Evolutionary conservation across 2,113 vertebrate species (phyloP).

Genomic region (Origma solitaria): DNA sequence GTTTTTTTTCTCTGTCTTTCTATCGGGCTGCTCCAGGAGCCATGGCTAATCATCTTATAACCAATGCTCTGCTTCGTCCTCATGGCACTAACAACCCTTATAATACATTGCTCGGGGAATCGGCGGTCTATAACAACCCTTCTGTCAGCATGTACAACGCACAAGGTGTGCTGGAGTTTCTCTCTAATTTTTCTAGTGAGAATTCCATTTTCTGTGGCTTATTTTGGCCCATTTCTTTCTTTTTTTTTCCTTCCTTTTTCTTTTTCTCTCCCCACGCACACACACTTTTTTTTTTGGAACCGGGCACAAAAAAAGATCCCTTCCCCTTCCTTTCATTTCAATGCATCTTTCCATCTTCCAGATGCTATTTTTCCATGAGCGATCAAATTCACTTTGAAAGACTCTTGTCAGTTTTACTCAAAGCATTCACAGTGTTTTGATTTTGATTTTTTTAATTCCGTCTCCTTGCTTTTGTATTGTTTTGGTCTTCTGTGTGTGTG

Average conservation of each 20-base stretch:
- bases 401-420: conserved; percentile 21
- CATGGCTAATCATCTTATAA: conserved; percentile 99
- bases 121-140: conserved; percentile 99
- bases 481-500: conserved; percentile 36
- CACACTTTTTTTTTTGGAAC: neutral
- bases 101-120: conserved; percentile 99
- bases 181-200: conserved; percentile 76
- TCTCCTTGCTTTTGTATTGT: conserved; percentile 40
- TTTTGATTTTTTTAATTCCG: neutral
- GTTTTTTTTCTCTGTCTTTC: conserved; percentile 86
- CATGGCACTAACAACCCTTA: conserved; percentile 99
- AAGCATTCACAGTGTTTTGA: conserved; percentile 39
- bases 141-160: conserved; percentile 99
- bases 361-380: conserved; percentile 64
- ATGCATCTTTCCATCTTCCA: conserved; percentile 63
- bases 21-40: conserved; percentile 96
- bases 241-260: neutral
- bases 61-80: conserved; percentile 99
- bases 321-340: conserved; percentile 37
- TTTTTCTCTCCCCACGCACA: neutral
- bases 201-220: conserved; percentile 76
- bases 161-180: conserved; percentile 96
- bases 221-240: conserved; percentile 64
- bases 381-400: conserved; percentile 53
- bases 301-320: neutral